These are phyloP conservation scores for Minunthozetes semirufus DNA, from an alignment of 2,888 invertebrate genomes.

Conservation along the genomic window DNA sequence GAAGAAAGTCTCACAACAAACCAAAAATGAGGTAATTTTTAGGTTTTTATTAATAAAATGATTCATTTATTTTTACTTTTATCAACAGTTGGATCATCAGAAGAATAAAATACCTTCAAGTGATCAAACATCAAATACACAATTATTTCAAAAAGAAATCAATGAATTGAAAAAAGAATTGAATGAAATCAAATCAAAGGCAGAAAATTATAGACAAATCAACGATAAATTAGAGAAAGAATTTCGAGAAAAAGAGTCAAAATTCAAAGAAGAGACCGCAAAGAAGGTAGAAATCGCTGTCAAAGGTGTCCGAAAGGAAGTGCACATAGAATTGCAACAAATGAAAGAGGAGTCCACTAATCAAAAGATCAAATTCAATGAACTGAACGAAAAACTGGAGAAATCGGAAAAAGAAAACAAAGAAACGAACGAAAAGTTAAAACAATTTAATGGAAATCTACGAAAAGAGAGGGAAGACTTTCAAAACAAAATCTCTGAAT, in stretches of 20 bases:
- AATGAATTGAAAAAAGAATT: constrained; percentile 45
- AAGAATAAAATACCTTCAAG: constrained; percentile 17
- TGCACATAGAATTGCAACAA: constrained; percentile 43
- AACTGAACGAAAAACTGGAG: constrained; percentile 48
- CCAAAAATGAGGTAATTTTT: constrained; percentile 41
- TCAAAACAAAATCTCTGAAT: constrained; percentile 55
- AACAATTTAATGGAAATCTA: constrained; percentile 46
- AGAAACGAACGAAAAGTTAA: constrained; percentile 57
- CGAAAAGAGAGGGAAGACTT: constrained; percentile 59
- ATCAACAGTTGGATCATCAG: constrained; percentile 29
- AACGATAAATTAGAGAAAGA: constrained; percentile 38
- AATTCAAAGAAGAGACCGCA: constrained; percentile 42
- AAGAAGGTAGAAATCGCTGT: constrained; percentile 57
- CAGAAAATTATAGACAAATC: constrained; percentile 40
- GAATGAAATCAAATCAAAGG: constrained; percentile 42
- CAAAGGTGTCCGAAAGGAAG: constrained; percentile 49
- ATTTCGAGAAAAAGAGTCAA: constrained; percentile 40
- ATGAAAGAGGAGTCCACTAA: constrained; percentile 44
- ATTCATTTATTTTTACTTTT: constrained; percentile 1
- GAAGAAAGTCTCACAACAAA: constrained; percentile 39
- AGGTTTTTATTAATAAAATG: background rate
- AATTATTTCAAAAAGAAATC: constrained; percentile 36
- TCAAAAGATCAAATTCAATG: constrained; percentile 48
- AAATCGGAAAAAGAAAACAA: constrained; percentile 58
- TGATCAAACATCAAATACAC: background rate